Evolutionary conservation across 2,113 vertebrate genomes (phyloP), one percentile per base, ranked within the genome.

Genomic region (Kryptolebias marmoratus): DNA sequence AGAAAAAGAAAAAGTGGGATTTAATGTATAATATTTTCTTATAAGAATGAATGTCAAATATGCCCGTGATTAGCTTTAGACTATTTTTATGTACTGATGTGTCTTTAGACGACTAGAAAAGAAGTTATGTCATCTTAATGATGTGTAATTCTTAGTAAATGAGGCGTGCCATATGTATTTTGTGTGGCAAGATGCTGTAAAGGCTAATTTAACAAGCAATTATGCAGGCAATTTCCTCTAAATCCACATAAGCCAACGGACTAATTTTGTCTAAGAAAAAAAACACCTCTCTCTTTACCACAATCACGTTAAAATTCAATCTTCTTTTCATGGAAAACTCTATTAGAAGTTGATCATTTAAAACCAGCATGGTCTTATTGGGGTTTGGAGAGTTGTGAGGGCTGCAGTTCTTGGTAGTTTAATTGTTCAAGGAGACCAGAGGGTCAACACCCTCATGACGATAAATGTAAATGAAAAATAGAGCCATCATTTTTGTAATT

Each of bases 121-220:
- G 56, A 73, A 61, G 57, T 83, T 75, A 64, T 77, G 71, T 79
- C 80, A 78, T 49, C 49, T 64, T 83, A 89, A 82, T 85, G 75
- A 79, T 52, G 68, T 61, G 77, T 80, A 73, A 81, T 83, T 81
- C 63, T 22, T 48, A 49, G 30, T 64, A 76, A 88, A 92, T 88
- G 75, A 87, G 81, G 78, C 75, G 7, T 79, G 59, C 64, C 68
- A 74, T 80, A 61, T 87, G 75, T 80, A 68, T 79, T 85, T 72
- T 78, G 22, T 74, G 36, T 68, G 80, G 66, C 68, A 73, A 71
- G 49, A 66, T 67, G 73, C 12, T 63, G 75, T 70, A 71, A 81
- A 82, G 74, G 66, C 73, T 68, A 71, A 87, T 91, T 89, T 86
- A 86, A 70, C 68, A 45, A 71, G 59, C 69, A 86, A 80, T 91